Base-by-base conservation (phyloP, 2,888 invertebrate species). In the Hoplodrina blanda region DNA sequence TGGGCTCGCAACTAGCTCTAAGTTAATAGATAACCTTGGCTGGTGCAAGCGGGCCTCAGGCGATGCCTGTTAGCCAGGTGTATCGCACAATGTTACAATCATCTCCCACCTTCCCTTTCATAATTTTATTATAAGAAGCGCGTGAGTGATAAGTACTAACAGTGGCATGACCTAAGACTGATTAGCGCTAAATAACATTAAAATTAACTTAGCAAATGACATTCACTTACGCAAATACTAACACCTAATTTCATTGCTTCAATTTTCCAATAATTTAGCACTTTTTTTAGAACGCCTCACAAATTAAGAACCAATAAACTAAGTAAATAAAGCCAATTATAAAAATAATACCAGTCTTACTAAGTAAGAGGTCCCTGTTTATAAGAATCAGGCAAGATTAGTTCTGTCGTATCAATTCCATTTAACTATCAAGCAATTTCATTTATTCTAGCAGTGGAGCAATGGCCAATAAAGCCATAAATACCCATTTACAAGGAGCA, bases 231-330 rank as follows among this genome's bases (percentile, higher is more conserved):
- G 74, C 80, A 80, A 82, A 85, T 74, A 78, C 81, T 88, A 87
- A 88, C 76, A 78, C 89, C 90, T 90, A 91, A 87, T 85, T 91
- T 90, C 83, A 91, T 92, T 92, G 92, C 91, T 92, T 91, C 85
- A 74, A 85, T 89, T 91, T 88, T 85, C 74, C 81, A 80, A 75
- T 85, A 84, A 88, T 84, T 87, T 87, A 91, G 89, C 90, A 91
- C 89, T 90, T 89, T 33, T 25, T 70, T 82, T 63, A 67, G 73
- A 78, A 74, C 76, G 64, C 76, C 70, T 59, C 53, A 83, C 56
- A 44, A 76, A 71, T 67, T 46, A 82, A 78, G 84, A 77, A 73
- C 81, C 59, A 54, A 76, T 85, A 85, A 87, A 89, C 85, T 86
- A 88, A 88, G 81, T 87, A 83, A 85, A 84, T 87, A 83, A 87